Base-by-base conservation (phyloP, 1,140 invertebrate species). In the Tetragonula clypearis region DNA sequence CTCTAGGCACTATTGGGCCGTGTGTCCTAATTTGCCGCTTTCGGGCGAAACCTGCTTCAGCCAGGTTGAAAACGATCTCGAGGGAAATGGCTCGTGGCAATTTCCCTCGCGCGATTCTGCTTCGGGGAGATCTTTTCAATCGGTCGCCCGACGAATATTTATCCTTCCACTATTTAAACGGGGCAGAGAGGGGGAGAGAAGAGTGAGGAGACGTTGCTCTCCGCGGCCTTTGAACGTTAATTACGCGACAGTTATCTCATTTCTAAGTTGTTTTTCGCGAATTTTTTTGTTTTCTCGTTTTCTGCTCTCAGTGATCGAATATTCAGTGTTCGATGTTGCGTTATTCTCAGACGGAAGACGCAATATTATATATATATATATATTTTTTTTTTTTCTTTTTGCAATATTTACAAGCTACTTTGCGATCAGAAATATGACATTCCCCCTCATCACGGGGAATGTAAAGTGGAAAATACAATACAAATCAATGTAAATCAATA, bases 21-120 rank as follows among this genome's bases (percentile, higher is more conserved):
- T 6, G 55, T 86, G 79, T 75, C n/a, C 56, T 73, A 58, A 84
- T 78, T 78, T 79, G 35, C n/a, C 4, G n/a, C 75, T 69, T 84
- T 53, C 55, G 15, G 68, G 53, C 55, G 71, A 75, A 74, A 35
- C 53, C 19, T 23, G 56, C 30, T 30, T 30, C 9, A 26, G 56
- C 6, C 26, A 11, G 58, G 2, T 12, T 30, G 58, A 65, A 30
- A 62, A 53, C 49, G 41, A 55, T 75, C 21, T 41, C 17, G 26
- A 41, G 53, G 69, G 56, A 30, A 53, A 60, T 23, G 15, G 58
- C 56, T 58, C 23, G 23, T 14, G 21, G 56, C 41, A 35, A 53
- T 35, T 65, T 12, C 30, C 30, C 6, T 8, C 2, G 3, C 8
- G 19, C 26, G 21, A 82, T 53, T 62, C 19, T 17, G 19, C 14